These are phyloP conservation scores for Acanthoscelides obtectus DNA, from an alignment of 2,888 invertebrate genomes.

Conservation along the genomic window DNA sequence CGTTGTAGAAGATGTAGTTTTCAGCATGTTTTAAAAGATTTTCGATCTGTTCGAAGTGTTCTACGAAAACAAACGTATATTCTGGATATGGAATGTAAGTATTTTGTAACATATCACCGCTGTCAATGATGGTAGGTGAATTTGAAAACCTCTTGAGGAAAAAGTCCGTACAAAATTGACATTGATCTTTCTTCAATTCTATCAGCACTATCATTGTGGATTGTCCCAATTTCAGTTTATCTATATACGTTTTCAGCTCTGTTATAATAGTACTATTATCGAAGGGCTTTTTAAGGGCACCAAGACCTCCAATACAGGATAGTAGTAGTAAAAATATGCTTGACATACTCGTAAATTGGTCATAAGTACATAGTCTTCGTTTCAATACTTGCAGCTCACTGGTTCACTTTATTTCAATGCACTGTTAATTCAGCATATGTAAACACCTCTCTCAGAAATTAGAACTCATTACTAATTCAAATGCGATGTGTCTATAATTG, in stretches of 20 bases:
- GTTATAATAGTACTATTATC: neutral
- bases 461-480: neutral
- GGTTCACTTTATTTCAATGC: no score
- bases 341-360: neutral
- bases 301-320: neutral
- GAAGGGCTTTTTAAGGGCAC: neutral
- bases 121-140: neutral
- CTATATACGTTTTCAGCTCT: neutral
- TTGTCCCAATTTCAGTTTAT: neutral
- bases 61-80: slow-evolving; percentile 1
- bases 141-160: neutral
- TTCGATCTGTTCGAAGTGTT: neutral
- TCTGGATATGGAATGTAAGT: neutral
- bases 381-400: neutral
- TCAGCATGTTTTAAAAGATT: neutral
- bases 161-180: neutral
- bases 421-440: neutral
- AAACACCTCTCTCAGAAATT: neutral
- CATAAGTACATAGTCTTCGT: neutral
- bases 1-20: neutral
- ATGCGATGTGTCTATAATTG: neutral
- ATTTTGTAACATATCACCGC: neutral
- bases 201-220: neutral
- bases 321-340: neutral
- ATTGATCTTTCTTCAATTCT: neutral